Base-by-base conservation (phyloP, 2,888 invertebrate genomes). In the Digitonthophagus gazella region DNA sequence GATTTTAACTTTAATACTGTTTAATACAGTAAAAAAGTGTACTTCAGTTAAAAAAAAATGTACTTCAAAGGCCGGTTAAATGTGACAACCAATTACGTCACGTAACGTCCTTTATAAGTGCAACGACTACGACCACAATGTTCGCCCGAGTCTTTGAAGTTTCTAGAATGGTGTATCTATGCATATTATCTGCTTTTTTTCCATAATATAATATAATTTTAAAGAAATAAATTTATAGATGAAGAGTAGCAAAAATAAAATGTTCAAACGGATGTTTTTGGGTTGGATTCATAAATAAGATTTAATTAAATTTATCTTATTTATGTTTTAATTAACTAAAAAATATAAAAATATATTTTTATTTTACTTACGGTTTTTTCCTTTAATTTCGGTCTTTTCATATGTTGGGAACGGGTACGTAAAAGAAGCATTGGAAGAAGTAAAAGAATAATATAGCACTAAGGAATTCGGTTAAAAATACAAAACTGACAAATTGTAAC, bases 341-440 rank as follows among this genome's bases (percentile, higher is more conserved):
- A 56, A 56, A 15, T 56, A 56, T 56, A 15, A 16, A 57, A 57
- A 57, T 15, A 56, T 57, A 14, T 57, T 8, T 44, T 8, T 44
- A 44, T 8, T 8, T 18, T 58, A 58, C 58, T 58, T 16, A 15
- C 58, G 18, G 8, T 8, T 18, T 57, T 2, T 8, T 6, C 15
- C 58, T 8, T 4, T 14, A 58, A 15, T 16, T 58, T 16, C 11
- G 56, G 3, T 56, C 16, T 15, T 15, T 19, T 57, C 18, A 61
- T 2, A 61, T 61, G 18, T 4, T 61, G n/a, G 61, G 61, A 0
- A 61, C 20, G n/a, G n/a, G 15, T n/a, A 61, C 18, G 8, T 18
- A 19, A 61, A 19, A 61, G 61, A 61, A 61, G n/a, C 61, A 61
- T n/a, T 61, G 61, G 18, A 61, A 61, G n/a, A 61, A 61, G 18